Percentiles rank a stretch among this genome's conserved stretches.
Conservation (phyloP, 2,888 invertebrate genomes). For the Euproctis similis region DNA sequence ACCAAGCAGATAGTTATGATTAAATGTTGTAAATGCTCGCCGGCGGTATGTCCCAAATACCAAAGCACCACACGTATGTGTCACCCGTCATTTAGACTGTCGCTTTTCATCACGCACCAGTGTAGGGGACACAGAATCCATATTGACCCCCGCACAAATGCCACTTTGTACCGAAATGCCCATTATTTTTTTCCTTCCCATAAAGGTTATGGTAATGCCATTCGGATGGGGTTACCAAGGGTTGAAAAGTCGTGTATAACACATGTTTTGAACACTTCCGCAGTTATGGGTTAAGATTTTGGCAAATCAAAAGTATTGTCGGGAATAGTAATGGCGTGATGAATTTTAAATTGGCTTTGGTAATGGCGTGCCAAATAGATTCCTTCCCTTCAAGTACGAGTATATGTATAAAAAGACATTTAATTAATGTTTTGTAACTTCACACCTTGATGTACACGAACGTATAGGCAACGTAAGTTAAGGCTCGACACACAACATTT, state of each 20-base stretch:
- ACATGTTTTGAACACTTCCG: slow-evolving; percentile 50
- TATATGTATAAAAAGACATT: no score
- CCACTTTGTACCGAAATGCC: slow-evolving; percentile 48
- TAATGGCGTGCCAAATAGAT: no score
- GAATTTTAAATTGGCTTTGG: slow-evolving; percentile 14
- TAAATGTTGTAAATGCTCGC: no score
- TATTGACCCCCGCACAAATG: slow-evolving; percentile 51
- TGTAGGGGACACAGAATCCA: slow-evolving; percentile 34
- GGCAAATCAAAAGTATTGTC: slow-evolving; percentile 25
- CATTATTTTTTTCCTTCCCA: slow-evolving; percentile 63
- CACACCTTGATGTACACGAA: no score
- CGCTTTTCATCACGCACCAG: slow-evolving; percentile 68
- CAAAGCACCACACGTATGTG: slow-evolving; percentile 58
- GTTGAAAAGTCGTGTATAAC: slow-evolving; percentile 42
- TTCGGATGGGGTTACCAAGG: slow-evolving; percentile 52
- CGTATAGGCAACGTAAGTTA: no score
- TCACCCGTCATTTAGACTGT: slow-evolving; percentile 71
- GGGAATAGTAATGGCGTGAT: slow-evolving; percentile 37
- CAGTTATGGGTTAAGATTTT: slow-evolving; percentile 31
- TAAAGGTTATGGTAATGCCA: slow-evolving; percentile 68
- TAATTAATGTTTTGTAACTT: no score
- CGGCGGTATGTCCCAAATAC: slow-evolving; percentile 20
- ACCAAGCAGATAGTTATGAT: no score
- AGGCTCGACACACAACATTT: no score
- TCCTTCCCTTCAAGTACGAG: no score